Percentiles rank a stretch among this genome's conserved stretches.
Evolutionary conservation across 2,113 vertebrate species (phyloP).

Genomic region (Xenopus borealis): DNA sequence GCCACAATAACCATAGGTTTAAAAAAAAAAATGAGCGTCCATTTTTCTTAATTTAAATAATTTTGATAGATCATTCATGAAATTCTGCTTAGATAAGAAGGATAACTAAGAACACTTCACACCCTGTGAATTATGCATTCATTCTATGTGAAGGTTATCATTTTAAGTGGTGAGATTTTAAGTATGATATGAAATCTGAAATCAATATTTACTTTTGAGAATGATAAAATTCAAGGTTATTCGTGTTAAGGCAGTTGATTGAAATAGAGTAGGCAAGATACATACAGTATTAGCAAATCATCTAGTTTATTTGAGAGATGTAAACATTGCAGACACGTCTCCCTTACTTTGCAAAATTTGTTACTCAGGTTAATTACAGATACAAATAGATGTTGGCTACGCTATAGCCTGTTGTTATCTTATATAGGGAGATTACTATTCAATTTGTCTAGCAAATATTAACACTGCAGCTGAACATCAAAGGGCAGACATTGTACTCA

Average conservation of each 20-base stretch:
- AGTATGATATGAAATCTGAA: not conserved
- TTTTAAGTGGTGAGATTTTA: not conserved
- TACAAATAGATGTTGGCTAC: too few species aligned
- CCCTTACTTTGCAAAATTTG: too few species aligned
- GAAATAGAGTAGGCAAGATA: too few species aligned
- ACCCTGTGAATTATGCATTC: not conserved
- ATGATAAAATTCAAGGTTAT: not conserved
- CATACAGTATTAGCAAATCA: too few species aligned
- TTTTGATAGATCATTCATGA: not conserved
- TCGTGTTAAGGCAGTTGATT: not conserved
- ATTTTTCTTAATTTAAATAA: slow-evolving; percentile 2
- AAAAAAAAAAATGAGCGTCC: not conserved
- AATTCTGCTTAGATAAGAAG: slow-evolving; percentile 1
- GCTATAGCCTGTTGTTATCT: too few species aligned
- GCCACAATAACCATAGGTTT: not conserved
- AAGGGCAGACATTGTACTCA: too few species aligned
- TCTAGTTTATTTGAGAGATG: too few species aligned
- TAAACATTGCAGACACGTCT: too few species aligned
- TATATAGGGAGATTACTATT: too few species aligned
- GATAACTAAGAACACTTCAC: not conserved
- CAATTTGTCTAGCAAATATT: too few species aligned
- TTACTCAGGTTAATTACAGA: too few species aligned
- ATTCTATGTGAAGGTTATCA: not conserved
- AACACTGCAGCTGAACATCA: too few species aligned
- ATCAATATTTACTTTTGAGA: not conserved